Conservation (phyloP, 92 coral and sea anemone genomes). For the Metridium senile region DNA sequence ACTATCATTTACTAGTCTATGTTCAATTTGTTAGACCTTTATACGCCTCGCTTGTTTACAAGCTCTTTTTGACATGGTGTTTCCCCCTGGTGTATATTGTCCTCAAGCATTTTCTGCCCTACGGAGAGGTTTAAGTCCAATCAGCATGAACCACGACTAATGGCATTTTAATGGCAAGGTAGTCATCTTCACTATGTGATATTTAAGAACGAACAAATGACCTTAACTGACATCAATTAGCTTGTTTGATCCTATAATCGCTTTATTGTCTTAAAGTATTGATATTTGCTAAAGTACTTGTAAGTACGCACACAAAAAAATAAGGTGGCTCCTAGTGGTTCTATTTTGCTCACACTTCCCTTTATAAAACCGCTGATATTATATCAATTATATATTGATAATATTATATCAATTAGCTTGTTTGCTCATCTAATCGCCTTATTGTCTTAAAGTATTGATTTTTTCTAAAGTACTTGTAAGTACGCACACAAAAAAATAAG, state of each 20-base stretch:
- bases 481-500: too few species aligned
- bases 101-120: not conserved
- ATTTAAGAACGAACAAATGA: not conserved
- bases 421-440: not conserved
- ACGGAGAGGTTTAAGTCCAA: not conserved
- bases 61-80: too few species aligned
- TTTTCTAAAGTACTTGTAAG: not conserved
- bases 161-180: not conserved
- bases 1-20: too few species aligned
- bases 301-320: too few species aligned
- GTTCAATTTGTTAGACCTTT: too few species aligned
- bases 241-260: not conserved
- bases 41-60: too few species aligned
- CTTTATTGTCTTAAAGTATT: not conserved
- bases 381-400: not conserved
- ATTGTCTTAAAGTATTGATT: not conserved
- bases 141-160: not conserved
- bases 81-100: not conserved
- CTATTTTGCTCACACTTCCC: too few species aligned
- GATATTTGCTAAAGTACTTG: not conserved
- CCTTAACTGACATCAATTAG: not conserved
- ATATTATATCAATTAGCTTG: not conserved
- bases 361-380: too few species aligned
- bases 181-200: conserved; percentile 7
- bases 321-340: too few species aligned